These are phyloP conservation scores for Uria lomvia DNA, from an alignment of 2,113 vertebrate genomes.

Conservation along the genomic window DNA sequence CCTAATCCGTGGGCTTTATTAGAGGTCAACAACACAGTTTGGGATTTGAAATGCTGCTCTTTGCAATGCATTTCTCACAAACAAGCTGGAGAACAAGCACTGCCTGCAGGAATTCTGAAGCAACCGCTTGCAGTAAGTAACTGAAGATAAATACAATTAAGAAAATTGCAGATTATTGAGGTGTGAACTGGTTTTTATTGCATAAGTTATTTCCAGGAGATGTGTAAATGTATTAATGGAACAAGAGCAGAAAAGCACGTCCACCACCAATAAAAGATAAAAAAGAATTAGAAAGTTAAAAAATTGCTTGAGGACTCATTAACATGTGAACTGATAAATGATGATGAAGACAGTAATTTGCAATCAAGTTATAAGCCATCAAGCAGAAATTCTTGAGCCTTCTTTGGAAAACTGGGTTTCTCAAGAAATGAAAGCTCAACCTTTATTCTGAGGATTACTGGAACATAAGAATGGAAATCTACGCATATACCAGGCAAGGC, in stretches of 20 bases:
- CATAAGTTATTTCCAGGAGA: not conserved
- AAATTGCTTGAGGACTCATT: not conserved
- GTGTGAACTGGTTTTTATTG: not conserved
- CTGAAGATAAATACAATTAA: not conserved
- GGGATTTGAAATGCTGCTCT: not conserved
- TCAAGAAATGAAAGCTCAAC: not conserved
- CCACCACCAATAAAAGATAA: not conserved
- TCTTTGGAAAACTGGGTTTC: not conserved
- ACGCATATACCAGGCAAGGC: fast-evolving
- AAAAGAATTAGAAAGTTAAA: not conserved
- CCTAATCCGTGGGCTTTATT: not conserved
- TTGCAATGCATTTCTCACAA: not conserved
- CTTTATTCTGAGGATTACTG: not conserved
- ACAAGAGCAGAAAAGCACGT: not conserved
- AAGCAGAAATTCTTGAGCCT: not conserved
- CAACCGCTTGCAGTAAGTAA: not conserved
- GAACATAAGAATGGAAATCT: not conserved
- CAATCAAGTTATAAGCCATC: not conserved
- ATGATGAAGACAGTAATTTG: not conserved
- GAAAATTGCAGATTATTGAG: not conserved
- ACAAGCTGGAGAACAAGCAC: not conserved
- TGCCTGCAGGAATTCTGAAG: not conserved
- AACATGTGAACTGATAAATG: not conserved
- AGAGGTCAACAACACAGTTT: not conserved
- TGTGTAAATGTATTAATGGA: not conserved